These are phyloP conservation scores for Eupelmus urozonus DNA, from an alignment of 2,888 invertebrate species.

Conservation along the genomic window DNA sequence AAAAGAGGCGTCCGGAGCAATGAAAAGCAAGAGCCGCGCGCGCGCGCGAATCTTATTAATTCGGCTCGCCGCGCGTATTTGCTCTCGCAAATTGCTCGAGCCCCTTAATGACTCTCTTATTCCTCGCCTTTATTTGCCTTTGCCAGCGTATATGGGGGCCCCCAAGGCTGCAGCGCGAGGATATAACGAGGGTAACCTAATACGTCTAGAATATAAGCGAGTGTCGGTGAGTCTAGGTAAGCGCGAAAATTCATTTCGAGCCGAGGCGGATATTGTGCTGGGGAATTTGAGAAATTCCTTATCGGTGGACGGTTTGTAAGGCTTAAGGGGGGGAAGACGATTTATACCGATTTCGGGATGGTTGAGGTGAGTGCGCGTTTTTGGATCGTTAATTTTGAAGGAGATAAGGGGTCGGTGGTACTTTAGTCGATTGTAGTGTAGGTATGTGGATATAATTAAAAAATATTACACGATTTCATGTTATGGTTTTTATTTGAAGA, in stretches of 20 bases:
- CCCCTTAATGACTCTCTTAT: slow-evolving; percentile 50
- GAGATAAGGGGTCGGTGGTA: no score
- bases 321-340: no score
- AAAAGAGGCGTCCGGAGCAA: neutral
- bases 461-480: no score
- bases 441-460: no score
- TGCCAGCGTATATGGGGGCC: neutral
- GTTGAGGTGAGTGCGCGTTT: no score
- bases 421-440: no score
- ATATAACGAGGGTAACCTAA: slow-evolving; percentile 71
- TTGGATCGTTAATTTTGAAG: no score
- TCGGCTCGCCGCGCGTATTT: slow-evolving; percentile 45
- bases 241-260: neutral
- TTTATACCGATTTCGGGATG: no score
- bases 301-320: no score
- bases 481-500: no score
- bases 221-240: neutral
- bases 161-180: neutral
- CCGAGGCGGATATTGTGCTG: neutral
- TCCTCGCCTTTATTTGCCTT: slow-evolving; percentile 28
- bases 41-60: slow-evolving; percentile 54
- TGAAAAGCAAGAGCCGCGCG: slow-evolving; percentile 25
- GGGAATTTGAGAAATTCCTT: no score
- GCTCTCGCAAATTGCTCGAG: slow-evolving; percentile 42
- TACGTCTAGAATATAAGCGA: slow-evolving; percentile 58